Base-by-base conservation (phyloP, 2,113 vertebrate species). In the western clawed frog (Xenopus tropicalis) region DNA sequence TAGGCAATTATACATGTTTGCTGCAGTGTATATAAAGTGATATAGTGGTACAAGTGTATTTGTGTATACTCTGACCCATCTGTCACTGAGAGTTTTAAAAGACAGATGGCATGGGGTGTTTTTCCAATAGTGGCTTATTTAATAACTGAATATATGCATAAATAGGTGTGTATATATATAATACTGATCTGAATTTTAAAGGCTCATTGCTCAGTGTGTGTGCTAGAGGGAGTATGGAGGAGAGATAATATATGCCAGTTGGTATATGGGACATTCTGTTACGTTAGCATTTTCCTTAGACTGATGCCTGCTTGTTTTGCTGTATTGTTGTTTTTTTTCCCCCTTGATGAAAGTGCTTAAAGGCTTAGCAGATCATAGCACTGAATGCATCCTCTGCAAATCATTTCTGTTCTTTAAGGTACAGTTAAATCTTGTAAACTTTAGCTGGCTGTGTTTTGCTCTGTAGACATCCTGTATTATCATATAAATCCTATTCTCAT, bases 251-350 rank as follows among this genome's bases (percentile, higher is more conserved):
- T 17, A 21, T 56, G 70, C 61, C 70, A 72, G 61, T 37, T 51
- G 59, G 24, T 54, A 48, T 64, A 22, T 44, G 46, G 70, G 70
- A 64, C 61, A 37, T 64, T 72, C 70, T 72, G 61, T 72, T 54
- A 42, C 37, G 24, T 64, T 72, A 21, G 61, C 61, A 64, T 10
- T 42, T 64, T 72, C 52, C 44, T 14, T 16, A 51, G 57, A 51
- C 43, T 64, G 59, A 52, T 42, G 20, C 70, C 63, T 43, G 29
- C 29, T 37, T 63, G 61, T 54, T 56, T 17, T 58, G 14, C 22
- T 43, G 67, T 54, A 54, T 1, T 69, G n/a, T 24, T 25, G 24
- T 29, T 57, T 42, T 24, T 23, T 13, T 20, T 25, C 23, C 20
- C 42, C 21, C 54, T 37, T 57, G 59, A 25, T 62, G 67, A 69